Percentiles rank a stretch among this genome's conserved stretches.
These are phyloP conservation scores for Morelia viridis DNA, from an alignment of 2,797 vertebrate species.

Conservation along the genomic window DNA sequence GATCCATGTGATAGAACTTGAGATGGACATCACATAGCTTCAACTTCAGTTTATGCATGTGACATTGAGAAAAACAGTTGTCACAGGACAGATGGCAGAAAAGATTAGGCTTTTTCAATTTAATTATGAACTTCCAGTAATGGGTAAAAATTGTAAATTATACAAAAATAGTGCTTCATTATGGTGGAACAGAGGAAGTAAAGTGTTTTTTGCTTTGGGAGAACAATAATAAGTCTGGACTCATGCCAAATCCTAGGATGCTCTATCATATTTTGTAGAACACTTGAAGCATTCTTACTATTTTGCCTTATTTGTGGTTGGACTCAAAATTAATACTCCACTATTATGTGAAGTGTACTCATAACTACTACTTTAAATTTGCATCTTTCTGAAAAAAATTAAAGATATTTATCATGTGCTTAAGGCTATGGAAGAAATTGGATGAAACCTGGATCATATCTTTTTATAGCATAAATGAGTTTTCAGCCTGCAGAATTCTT, in stretches of 20 bases:
- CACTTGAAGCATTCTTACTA: background rate
- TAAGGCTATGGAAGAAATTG: background rate
- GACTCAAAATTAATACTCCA: background rate
- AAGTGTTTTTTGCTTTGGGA: background rate
- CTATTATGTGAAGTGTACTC: background rate
- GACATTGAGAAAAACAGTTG: background rate
- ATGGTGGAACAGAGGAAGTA: background rate
- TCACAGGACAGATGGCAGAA: background rate
- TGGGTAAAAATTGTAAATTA: background rate
- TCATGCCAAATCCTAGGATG: background rate
- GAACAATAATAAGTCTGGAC: background rate
- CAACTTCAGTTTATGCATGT: background rate
- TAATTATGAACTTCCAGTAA: slow-evolving; percentile 5
- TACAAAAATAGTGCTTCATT: background rate
- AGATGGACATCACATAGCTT: background rate
- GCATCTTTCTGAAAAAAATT: background rate
- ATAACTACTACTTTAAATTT: background rate
- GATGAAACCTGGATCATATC: background rate
- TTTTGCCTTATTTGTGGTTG: background rate
- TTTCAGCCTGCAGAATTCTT: background rate
- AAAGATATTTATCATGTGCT: background rate
- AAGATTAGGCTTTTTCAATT: background rate
- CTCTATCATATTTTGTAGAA: background rate
- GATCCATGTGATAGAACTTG: background rate
- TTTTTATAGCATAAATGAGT: background rate